phyloP scores from a whole-genome alignment of 1,140 invertebrate genomes.

The Drosophila watanabei region DNA sequence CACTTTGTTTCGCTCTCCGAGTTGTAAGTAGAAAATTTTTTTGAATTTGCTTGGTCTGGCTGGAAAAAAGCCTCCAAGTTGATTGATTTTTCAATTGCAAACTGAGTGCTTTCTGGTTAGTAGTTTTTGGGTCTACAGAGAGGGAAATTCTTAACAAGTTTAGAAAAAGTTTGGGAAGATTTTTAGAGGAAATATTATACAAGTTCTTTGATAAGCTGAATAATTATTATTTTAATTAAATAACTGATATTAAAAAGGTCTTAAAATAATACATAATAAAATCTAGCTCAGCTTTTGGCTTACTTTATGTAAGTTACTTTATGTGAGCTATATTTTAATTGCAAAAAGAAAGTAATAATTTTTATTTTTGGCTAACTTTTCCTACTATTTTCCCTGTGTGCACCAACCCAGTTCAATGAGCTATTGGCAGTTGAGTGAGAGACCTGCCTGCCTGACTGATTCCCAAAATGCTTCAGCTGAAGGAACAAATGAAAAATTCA shows the following conservation, averaged over 20 bases:
- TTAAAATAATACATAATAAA: background rate
- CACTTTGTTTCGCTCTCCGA: slow-evolving; percentile 62
- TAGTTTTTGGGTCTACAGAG: slow-evolving; percentile 33
- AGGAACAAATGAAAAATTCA: slow-evolving; percentile 20
- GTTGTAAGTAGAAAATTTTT: slow-evolving; percentile 61
- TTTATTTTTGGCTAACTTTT: background rate
- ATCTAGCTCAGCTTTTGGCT: background rate
- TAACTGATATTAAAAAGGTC: too few relatives aligned
- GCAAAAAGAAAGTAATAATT: background rate
- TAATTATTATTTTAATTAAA: too few relatives aligned
- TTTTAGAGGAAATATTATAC: background rate
- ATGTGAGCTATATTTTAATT: background rate
- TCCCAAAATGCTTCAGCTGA: slow-evolving; percentile 10
- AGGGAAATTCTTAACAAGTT: background rate
- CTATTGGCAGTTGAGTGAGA: slow-evolving; percentile 13
- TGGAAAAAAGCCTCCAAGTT: slow-evolving; percentile 58
- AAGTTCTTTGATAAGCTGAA: background rate
- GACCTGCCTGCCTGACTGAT: slow-evolving; percentile 9
- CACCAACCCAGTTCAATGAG: slow-evolving; percentile 35
- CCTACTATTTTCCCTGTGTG: background rate
- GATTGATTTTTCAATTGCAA: slow-evolving; percentile 58
- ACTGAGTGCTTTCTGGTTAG: slow-evolving; percentile 49
- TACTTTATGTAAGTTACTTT: background rate
- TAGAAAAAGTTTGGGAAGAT: too few relatives aligned
- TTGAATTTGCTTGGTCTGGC: slow-evolving; percentile 37